Conservation (phyloP, 2,888 invertebrate genomes). For the Physocephala rufipes region DNA sequence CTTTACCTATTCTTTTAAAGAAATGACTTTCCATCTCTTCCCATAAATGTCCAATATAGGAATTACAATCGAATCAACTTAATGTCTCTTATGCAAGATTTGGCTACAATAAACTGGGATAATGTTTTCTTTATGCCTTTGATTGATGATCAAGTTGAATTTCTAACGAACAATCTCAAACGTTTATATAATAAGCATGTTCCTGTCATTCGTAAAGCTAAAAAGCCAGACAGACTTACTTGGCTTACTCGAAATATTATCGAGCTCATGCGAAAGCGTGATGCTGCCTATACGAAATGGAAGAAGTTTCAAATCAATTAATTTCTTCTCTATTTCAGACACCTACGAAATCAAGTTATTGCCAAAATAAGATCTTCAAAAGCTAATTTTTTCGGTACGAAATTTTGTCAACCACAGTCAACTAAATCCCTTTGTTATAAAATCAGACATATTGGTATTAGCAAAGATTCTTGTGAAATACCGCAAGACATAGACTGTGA, state of each 20-base stretch:
- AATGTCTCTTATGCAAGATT: too few species aligned
- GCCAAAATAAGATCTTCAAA: background rate
- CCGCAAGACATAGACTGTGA: background rate
- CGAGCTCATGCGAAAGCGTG: background rate
- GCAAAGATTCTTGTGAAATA: background rate
- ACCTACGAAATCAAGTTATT: background rate
- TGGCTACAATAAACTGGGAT: too few species aligned
- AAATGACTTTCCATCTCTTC: too few species aligned
- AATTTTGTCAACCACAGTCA: background rate
- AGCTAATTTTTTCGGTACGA: background rate
- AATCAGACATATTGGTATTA: background rate
- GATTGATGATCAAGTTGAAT: slow-evolving; percentile 7
- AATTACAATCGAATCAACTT: too few species aligned
- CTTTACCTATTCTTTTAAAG: too few species aligned
- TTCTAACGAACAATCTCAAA: background rate
- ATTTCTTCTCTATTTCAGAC: background rate
- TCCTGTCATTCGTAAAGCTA: background rate
- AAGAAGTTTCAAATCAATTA: background rate
- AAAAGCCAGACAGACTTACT: background rate
- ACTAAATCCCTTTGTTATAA: background rate
- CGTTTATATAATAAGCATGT: slow-evolving; percentile 9
- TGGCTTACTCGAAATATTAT: background rate
- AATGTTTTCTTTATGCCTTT: background rate
- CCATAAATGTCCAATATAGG: too few species aligned
- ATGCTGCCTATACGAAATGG: background rate